These are phyloP conservation scores for Drosophila bipectinata DNA, from an alignment of 1,140 invertebrate species.

Conservation along the genomic window DNA sequence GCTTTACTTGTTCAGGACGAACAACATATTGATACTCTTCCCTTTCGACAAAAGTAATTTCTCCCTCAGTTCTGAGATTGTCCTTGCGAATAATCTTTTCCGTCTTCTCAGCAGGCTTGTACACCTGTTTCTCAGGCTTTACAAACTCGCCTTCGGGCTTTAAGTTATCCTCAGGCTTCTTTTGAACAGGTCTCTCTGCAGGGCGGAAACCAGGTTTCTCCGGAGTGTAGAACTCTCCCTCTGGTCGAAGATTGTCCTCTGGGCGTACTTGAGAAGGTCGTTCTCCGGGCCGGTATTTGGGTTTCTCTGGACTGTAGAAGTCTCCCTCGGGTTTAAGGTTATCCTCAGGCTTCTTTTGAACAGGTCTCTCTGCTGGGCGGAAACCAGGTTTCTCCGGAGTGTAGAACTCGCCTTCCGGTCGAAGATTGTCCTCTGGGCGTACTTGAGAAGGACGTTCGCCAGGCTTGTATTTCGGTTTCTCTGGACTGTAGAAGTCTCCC, in stretches of 20 bases:
- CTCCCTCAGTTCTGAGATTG: slow-evolving; percentile 85
- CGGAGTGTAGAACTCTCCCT: slow-evolving; percentile 85
- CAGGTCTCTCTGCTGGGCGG: background rate
- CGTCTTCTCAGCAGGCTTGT: slow-evolving; percentile 85
- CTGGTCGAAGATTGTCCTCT: slow-evolving; percentile 86
- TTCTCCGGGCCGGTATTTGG: slow-evolving; percentile 83
- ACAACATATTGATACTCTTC: slow-evolving; percentile 84
- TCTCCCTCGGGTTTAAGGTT: slow-evolving; percentile 87
- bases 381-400: background rate
- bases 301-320: slow-evolving; percentile 84
- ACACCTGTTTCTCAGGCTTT: slow-evolving; percentile 80
- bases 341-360: slow-evolving; percentile 17
- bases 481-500: background rate
- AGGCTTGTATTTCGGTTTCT: background rate
- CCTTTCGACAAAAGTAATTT: slow-evolving; percentile 84
- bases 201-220: slow-evolving; percentile 62
- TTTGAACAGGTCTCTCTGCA: slow-evolving; percentile 79
- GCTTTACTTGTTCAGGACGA: slow-evolving; percentile 85
- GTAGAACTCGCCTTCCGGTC: background rate
- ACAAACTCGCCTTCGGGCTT: slow-evolving; percentile 84
- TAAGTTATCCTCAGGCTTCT: slow-evolving; percentile 79
- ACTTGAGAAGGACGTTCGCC: background rate
- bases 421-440: background rate
- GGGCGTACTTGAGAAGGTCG: slow-evolving; percentile 83
- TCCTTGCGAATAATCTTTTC: slow-evolving; percentile 85